phyloP scores from a whole-genome alignment of 2,113 vertebrate species.

The Neotragus pygmaeus region DNA sequence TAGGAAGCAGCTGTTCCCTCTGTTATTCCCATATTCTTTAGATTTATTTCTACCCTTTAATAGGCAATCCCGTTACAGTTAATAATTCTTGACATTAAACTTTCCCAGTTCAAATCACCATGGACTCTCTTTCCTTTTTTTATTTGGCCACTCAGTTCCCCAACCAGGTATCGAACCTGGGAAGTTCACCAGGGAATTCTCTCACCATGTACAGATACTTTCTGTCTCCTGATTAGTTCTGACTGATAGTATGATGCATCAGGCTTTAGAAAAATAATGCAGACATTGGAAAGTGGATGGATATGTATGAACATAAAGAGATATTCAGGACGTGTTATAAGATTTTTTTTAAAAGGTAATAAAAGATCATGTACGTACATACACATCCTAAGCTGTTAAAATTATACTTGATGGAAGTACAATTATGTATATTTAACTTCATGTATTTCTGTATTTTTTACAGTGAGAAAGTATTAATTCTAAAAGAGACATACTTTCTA shows the following conservation, averaged over 20 bases:
- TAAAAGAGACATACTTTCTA: not conserved
- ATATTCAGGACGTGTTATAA: not conserved
- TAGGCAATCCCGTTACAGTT: not conserved
- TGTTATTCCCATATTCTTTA: not conserved
- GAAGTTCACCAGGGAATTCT: not conserved
- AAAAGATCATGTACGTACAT: not conserved
- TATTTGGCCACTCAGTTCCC: not conserved
- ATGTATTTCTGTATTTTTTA: not conserved
- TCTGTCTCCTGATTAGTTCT: not conserved
- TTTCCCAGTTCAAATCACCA: not conserved
- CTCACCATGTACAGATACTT: not conserved
- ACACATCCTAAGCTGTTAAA: not conserved
- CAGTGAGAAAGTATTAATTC: not conserved
- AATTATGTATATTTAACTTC: not conserved
- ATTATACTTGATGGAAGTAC: not conserved
- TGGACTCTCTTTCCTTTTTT: not conserved
- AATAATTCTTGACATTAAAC: not conserved
- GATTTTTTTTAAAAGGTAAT: not conserved
- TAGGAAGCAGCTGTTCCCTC: not conserved
- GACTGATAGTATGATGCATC: not conserved
- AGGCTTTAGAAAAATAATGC: not conserved
- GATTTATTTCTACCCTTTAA: not conserved
- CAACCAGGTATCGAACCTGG: not conserved
- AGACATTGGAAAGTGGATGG: not conserved
- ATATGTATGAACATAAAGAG: not conserved